Evolutionary conservation across 2,888 invertebrate species (phyloP), one percentile per base, ranked within the genome.

Genomic region (Frankliniella fusca): DNA sequence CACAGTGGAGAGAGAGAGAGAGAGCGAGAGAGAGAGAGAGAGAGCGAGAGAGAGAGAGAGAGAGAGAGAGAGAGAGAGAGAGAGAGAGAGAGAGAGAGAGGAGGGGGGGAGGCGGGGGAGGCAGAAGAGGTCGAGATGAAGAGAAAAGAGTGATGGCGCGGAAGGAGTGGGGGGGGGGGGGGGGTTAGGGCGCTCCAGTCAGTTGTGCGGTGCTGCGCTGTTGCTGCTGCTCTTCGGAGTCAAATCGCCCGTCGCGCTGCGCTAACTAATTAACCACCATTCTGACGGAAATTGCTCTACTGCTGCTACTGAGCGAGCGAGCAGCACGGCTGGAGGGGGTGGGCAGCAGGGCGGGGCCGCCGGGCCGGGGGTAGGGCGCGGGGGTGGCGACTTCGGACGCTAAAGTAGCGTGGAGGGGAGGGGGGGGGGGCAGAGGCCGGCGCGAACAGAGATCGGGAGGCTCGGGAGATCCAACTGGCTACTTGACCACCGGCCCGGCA

Each of bases 221-320:
- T 18, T 61, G 61, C 70, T 23, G 70, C 70, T 76, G 70, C 70
- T 76, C 70, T 76, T 76, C 70, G 70, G 27, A 76, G 70, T 76
- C 70, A 76, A 76, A 76, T 76, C 70, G 70, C 70, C 70, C 70
- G 70, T 76, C 70, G 70, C 70, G 23, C 70, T 27, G 27, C 70
- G 70, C 70, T 76, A 76, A 76, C 70, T 76, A 76, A 76, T 76
- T 76, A 76, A 76, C 70, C 70, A 76, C 70, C 70, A 76, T 76
- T 76, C 70, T 76, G 70, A 76, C 70, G 70, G 70, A 76, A 76
- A 76, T 76, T 76, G 70, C 70, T 76, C 27, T 27, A 76, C 54
- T 54, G 54, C 54, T 54, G 54, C 54, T 54, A 20, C 70, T 76
- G 70, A 76, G 70, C 27, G 54, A 38, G 38, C 38, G 38, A 38